Percentiles rank a stretch among this genome's conserved stretches.
These are phyloP conservation scores for Empis livida DNA, from an alignment of 2,888 invertebrate species.

Conservation along the genomic window DNA sequence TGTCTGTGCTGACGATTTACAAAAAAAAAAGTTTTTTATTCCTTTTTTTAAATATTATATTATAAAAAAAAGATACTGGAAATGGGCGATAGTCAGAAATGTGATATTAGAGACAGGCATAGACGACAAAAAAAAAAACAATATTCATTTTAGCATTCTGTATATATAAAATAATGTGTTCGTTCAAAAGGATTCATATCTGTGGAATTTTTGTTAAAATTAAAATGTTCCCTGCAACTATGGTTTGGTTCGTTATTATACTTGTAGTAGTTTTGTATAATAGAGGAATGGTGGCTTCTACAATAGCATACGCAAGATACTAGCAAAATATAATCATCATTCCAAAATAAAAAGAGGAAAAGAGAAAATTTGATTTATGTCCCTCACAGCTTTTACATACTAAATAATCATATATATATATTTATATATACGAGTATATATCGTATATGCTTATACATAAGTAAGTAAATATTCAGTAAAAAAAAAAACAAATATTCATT, in stretches of 20 bases:
- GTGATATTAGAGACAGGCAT: not conserved
- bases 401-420: not conserved
- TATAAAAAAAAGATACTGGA: not conserved
- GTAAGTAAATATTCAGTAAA: too few relatives aligned
- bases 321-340: not conserved
- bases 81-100: not conserved
- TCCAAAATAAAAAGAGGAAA: not conserved
- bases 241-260: not conserved
- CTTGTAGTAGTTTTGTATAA: not conserved
- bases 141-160: not conserved
- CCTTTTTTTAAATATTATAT: too few relatives aligned
- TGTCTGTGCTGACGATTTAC: too few relatives aligned
- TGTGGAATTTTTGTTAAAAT: not conserved
- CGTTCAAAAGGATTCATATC: conserved; percentile 1
- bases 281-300: too few relatives aligned
- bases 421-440: too few relatives aligned
- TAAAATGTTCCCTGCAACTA: not conserved
- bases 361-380: not conserved
- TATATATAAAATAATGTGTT: not conserved
- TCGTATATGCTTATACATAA: too few relatives aligned
- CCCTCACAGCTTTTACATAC: not conserved
- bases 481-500: too few relatives aligned
- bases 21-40: too few relatives aligned
- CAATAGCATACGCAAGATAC: not conserved
- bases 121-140: not conserved